Evolutionary conservation across 2,113 vertebrate species (phyloP), one percentile per base, ranked within the genome.

Genomic region (Geococcyx californianus): DNA sequence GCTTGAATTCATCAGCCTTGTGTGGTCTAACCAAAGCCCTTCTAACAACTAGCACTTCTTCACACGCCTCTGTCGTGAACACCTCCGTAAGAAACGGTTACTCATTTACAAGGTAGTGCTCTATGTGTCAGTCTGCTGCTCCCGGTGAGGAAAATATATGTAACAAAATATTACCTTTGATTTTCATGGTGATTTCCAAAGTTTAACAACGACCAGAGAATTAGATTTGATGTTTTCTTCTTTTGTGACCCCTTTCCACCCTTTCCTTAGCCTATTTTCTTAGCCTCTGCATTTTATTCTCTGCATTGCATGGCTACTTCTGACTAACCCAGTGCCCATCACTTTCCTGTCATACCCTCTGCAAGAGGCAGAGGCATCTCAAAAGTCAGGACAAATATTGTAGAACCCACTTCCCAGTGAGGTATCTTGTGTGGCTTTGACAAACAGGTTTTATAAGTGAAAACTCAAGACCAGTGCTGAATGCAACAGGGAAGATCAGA

Each of bases 51-150:
- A 74, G 23, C 40, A 38, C 25, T 38, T 70, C 89, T 91, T 59
- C 84, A 72, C 10, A 5, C 1, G 3, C 69, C 49, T 68, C 52
- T 63, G 10, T 67, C 90, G 80, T 88, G 89, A 93, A 93, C 68
- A 89, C 34, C 69, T 66, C 68, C 45, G 1, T 78, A 36, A 67
- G 83, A 51, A 93, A 31, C 45, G n/a, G 90, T 89, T 88, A 95
- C 33, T 92, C 79, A 91, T 93, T 96, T 77, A 86, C 93, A 72
- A 86, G 60, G 68, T 8, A 68, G 36, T 38, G n/a, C 79, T 80
- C 68, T 86, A 56, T 3, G 1, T 93, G 85, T 42, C 62, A 28
- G 24, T 14, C 55, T 81, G 73, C 93, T 92, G 51, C 40, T 81
- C 76, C 68, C 31, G 24, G 23, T 13, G 54, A 1, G 1, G 12